Conservation (phyloP, 2,888 invertebrate genomes). For the Antheraea yamamai region DNA sequence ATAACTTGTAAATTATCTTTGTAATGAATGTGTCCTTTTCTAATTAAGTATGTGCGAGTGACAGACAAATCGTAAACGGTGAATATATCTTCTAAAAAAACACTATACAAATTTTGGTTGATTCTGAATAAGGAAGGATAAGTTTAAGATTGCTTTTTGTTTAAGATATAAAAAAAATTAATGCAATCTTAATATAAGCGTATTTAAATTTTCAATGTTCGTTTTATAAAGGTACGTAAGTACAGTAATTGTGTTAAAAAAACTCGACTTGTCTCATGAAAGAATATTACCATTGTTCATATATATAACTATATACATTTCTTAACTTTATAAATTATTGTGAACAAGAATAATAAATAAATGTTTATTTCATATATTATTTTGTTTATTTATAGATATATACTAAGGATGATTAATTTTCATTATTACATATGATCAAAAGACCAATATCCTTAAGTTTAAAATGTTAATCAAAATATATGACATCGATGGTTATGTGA, state of each 20-base stretch:
- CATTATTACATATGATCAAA: too few relatives aligned
- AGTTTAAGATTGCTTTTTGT: neutral
- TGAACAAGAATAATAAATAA: constrained; percentile 10
- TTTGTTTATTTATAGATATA: constrained; percentile 4
- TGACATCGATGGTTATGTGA: too few relatives aligned
- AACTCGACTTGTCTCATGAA: neutral
- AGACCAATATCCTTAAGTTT: too few relatives aligned
- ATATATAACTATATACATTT: neutral
- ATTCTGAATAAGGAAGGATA: neutral
- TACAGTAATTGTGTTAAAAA: neutral
- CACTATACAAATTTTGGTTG: neutral
- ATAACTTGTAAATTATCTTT: neutral
- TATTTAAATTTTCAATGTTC: neutral
- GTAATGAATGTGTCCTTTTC: neutral
- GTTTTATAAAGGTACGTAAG: neutral
- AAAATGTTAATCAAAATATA: too few relatives aligned
- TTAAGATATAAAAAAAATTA: too few relatives aligned
- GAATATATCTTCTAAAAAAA: neutral
- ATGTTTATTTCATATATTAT: constrained; percentile 3
- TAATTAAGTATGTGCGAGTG: neutral
- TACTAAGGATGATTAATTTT: neutral
- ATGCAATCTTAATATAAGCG: too few relatives aligned
- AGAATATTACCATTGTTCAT: too few relatives aligned
- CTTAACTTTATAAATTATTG: neutral
- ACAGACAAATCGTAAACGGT: neutral